phyloP scores from a whole-genome alignment of 2,888 invertebrate species.

The Ectobius pallidus region DNA sequence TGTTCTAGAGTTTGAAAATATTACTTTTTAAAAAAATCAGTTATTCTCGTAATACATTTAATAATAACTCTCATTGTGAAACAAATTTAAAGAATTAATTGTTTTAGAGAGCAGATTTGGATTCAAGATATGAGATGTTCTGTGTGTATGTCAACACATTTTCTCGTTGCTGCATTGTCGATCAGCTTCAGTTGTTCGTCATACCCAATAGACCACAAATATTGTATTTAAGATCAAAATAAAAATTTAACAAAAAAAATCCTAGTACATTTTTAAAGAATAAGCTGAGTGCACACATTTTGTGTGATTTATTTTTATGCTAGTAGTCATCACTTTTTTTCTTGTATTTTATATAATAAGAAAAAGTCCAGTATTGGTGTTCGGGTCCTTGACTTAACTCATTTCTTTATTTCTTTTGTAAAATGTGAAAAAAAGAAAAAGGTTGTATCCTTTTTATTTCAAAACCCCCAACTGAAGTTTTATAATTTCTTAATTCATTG shows the following conservation, averaged over 20 bases:
- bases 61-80: background rate
- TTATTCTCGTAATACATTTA: background rate
- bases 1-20: background rate
- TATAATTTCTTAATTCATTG: slow-evolving; percentile 16
- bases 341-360: no score
- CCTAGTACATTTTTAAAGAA: background rate
- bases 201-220: background rate
- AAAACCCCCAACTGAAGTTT: slow-evolving; percentile 13
- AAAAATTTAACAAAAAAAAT: background rate
- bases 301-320: background rate
- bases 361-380: slow-evolving; percentile 11
- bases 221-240: background rate
- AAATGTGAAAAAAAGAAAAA: background rate
- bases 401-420: slow-evolving; percentile 9
- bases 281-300: background rate
- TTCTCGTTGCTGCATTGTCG: background rate
- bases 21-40: no score
- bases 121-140: background rate
- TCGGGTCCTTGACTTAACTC: background rate
- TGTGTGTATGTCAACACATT: background rate
- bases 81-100: background rate
- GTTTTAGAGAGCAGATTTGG: background rate
- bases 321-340: background rate
- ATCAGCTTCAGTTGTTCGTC: background rate
- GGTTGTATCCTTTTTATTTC: background rate